A percentile compares a stretch with the other conserved stretches of the same genome.
These are phyloP conservation scores for Scaptomyza hsui DNA, from an alignment of 1,140 invertebrate species.

Conservation along the genomic window DNA sequence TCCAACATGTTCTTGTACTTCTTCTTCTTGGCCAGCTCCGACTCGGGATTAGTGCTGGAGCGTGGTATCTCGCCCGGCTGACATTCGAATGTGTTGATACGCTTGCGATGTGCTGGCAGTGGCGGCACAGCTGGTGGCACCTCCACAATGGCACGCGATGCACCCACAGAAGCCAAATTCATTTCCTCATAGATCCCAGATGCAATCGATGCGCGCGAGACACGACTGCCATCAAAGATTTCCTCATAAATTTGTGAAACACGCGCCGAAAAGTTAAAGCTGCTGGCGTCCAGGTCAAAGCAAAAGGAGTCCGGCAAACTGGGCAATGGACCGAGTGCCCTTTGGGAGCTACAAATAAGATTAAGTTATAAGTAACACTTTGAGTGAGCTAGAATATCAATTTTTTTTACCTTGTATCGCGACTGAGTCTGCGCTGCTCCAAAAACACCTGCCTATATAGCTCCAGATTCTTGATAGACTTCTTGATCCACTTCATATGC, in stretches of 20 bases:
- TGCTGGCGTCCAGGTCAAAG: constrained; percentile 52
- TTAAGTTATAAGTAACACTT: not conserved
- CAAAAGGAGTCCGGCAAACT: constrained; percentile 64
- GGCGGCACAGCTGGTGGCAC: constrained; percentile 70
- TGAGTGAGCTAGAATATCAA: not conserved
- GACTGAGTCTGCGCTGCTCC: constrained; percentile 69
- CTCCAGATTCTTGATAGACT: constrained; percentile 83
- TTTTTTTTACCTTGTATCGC: constrained; percentile 45
- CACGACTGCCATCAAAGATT: constrained; percentile 74
- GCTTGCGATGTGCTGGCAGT: constrained; percentile 65
- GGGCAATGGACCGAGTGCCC: constrained; percentile 63
- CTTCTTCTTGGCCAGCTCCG: constrained; percentile 79
- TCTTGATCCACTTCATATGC: constrained; percentile 84
- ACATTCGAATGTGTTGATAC: constrained; percentile 74
- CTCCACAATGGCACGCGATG: constrained; percentile 33
- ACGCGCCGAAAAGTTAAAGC: constrained; percentile 60
- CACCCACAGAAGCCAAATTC: constrained; percentile 58
- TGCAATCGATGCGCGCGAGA: constrained; percentile 74
- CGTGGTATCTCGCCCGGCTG: constrained; percentile 63
- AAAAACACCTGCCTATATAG: constrained; percentile 75
- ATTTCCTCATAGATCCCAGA: constrained; percentile 84
- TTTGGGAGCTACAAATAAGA: constrained; percentile 23
- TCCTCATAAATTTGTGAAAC: constrained; percentile 83
- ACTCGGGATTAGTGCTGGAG: constrained; percentile 78
- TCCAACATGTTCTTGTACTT: constrained; percentile 79